Conservation (phyloP, 2,113 vertebrate genomes). For the Oplegnathus fasciatus region DNA sequence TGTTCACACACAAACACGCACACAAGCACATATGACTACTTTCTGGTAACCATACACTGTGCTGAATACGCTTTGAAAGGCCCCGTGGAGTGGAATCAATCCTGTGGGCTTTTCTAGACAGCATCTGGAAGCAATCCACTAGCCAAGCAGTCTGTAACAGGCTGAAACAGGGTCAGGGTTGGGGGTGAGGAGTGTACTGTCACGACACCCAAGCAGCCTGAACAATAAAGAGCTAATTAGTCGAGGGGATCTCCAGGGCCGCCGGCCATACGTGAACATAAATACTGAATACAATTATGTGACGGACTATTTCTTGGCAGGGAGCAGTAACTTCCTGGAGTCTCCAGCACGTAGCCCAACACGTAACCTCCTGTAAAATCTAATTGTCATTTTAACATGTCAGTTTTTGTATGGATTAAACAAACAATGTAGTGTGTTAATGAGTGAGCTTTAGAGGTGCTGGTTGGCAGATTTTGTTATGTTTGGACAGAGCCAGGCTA, state of each 20-base stretch:
- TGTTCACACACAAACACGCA: neutral
- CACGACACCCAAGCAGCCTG: neutral
- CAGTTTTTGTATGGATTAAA: neutral
- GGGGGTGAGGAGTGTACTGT: constrained; percentile 13
- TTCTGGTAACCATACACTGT: constrained; percentile 22
- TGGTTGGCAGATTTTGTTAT: neutral
- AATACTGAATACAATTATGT: neutral
- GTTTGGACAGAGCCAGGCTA: too few species aligned
- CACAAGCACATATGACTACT: neutral
- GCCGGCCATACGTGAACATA: neutral
- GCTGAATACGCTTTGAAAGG: constrained; percentile 36
- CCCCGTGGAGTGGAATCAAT: constrained; percentile 33
- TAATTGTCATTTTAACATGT: neutral
- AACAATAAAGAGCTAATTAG: constrained; percentile 5
- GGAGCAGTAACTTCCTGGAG: neutral
- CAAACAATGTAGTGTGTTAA: neutral
- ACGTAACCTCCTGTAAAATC: neutral
- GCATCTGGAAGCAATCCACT: constrained; percentile 73
- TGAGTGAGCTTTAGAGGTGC: neutral
- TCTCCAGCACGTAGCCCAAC: neutral
- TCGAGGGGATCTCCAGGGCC: neutral
- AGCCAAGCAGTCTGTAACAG: constrained; percentile 35
- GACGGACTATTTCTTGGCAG: neutral
- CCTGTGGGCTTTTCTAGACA: constrained; percentile 45
- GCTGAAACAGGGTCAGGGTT: constrained; percentile 48